Conservation (phyloP, 2,113 vertebrate species). For the Gasterosteus aculeatus region DNA sequence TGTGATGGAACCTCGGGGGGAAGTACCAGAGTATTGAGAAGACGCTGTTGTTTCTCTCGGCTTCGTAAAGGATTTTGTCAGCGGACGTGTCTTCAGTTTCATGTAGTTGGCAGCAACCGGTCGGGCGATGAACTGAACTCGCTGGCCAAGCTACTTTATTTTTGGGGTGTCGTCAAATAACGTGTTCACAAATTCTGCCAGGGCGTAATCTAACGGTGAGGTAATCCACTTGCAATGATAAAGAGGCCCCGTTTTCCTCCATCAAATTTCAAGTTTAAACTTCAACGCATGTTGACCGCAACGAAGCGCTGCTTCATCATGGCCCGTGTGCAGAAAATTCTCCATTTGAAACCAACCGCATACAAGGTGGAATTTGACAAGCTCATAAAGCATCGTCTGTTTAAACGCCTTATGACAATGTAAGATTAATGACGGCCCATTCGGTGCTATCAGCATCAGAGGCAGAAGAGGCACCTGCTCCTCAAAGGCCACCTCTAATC, state of each 20-base stretch:
- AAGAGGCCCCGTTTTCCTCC: slow-evolving; percentile 50
- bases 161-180: slow-evolving; percentile 59
- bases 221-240: slow-evolving; percentile 76
- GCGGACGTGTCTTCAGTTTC: slow-evolving; percentile 46
- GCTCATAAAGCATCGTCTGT: slow-evolving; percentile 70
- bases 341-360: slow-evolving; percentile 68
- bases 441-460: slow-evolving; percentile 62
- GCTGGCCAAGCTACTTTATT: slow-evolving; percentile 49
- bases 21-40: slow-evolving; percentile 70
- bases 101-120: slow-evolving; percentile 51
- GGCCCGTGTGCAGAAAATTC: slow-evolving; percentile 44
- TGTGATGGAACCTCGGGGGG: slow-evolving; percentile 70
- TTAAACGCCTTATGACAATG: slow-evolving; percentile 73
- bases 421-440: slow-evolving; percentile 76
- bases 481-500: slow-evolving; percentile 81
- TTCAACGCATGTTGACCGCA: slow-evolving; percentile 53
- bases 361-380: slow-evolving; percentile 65
- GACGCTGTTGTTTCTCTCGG: slow-evolving; percentile 66
- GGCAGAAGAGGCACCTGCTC: slow-evolving; percentile 81
- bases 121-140: slow-evolving; percentile 57
- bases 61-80: slow-evolving; percentile 58
- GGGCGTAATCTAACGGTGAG: slow-evolving; percentile 73
- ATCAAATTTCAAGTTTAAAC: slow-evolving; percentile 29
- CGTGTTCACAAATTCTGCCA: slow-evolving; percentile 54
- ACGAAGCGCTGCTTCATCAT: slow-evolving; percentile 40